phyloP scores from a whole-genome alignment of 2,888 invertebrate species.

The Rhagium mordax region DNA sequence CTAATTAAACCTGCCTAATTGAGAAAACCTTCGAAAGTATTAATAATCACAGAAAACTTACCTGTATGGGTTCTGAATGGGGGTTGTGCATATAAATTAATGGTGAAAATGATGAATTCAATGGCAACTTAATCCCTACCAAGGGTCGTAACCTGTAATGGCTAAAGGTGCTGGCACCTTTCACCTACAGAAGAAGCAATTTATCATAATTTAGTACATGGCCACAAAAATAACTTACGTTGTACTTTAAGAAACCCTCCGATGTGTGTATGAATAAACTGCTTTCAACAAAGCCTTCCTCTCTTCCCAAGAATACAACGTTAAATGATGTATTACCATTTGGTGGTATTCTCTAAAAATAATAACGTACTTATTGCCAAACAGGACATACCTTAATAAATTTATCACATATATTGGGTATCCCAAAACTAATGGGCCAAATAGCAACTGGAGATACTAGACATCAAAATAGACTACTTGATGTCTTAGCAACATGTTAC shows the following conservation, averaged over 20 bases:
- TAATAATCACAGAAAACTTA: slow-evolving; percentile 63
- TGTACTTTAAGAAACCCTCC: slow-evolving; percentile 90
- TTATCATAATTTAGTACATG: slow-evolving; percentile 12
- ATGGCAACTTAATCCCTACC: slow-evolving; percentile 90
- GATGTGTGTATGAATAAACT: slow-evolving; percentile 95
- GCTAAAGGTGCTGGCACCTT: slow-evolving; percentile 89
- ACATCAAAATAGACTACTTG: no score
- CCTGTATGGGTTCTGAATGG: slow-evolving; percentile 88
- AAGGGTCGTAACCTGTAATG: slow-evolving; percentile 93
- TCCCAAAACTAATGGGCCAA: no score
- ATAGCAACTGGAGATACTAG: no score
- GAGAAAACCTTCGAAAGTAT: neutral
- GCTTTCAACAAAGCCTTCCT: slow-evolving; percentile 90
- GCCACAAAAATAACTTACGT: slow-evolving; percentile 71
- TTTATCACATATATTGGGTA: no score
- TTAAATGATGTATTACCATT: slow-evolving; percentile 95
- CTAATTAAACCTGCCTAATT: no score
- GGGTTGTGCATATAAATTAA: slow-evolving; percentile 96
- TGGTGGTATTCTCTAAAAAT: slow-evolving; percentile 86
- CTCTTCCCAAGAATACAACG: slow-evolving; percentile 95
- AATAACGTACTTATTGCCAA: no score
- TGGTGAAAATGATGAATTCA: slow-evolving; percentile 92
- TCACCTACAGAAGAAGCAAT: slow-evolving; percentile 74
- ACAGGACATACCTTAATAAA: no score
- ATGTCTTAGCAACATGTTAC: no score